Conservation (phyloP, 1,140 invertebrate species). For the Zophobas atratus region DNA sequence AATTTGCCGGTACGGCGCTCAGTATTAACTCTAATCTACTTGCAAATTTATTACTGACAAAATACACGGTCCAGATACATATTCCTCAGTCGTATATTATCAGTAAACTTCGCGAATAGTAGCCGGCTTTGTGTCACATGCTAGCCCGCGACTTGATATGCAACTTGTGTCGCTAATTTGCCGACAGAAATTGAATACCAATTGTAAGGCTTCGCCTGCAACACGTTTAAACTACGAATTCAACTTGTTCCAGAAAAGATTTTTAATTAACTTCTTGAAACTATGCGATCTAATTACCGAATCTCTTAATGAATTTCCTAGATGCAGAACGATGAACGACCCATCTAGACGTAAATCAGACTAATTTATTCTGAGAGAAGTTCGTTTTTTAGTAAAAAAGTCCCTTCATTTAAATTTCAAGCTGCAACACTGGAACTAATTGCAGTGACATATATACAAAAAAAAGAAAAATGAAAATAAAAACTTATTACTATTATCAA, state of each 20-base stretch:
- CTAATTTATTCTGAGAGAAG: too few relatives aligned
- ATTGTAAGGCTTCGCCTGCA: constrained; percentile 39
- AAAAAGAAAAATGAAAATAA: too few relatives aligned
- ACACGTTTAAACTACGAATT: constrained; percentile 24
- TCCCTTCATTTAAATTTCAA: too few relatives aligned
- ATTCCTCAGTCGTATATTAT: constrained; percentile 41
- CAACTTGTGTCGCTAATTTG: constrained; percentile 49
- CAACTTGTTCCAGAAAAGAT: constrained; percentile 11
- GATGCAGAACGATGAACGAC: too few relatives aligned
- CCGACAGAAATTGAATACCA: constrained; percentile 49
- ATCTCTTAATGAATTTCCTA: constrained; percentile 1
- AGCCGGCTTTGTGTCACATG: constrained; percentile 10
- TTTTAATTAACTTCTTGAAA: constrained; percentile 49
- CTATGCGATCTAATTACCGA: constrained; percentile 37
- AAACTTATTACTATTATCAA: too few relatives aligned
- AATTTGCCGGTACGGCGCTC: constrained; percentile 57
- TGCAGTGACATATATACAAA: too few relatives aligned
- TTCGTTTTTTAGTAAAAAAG: too few relatives aligned
- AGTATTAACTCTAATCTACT: constrained; percentile 59
- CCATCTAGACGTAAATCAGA: too few relatives aligned
- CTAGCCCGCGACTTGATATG: constrained; percentile 24
- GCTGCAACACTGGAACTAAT: too few relatives aligned
- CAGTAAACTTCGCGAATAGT: constrained; percentile 28
- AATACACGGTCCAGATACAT: constrained; percentile 49
- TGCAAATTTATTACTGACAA: constrained; percentile 58